A percentile compares a stretch with the other conserved stretches of the same genome.
These are phyloP conservation scores for Asbolus verrucosus DNA, from an alignment of 1,140 invertebrate species.

Conservation along the genomic window DNA sequence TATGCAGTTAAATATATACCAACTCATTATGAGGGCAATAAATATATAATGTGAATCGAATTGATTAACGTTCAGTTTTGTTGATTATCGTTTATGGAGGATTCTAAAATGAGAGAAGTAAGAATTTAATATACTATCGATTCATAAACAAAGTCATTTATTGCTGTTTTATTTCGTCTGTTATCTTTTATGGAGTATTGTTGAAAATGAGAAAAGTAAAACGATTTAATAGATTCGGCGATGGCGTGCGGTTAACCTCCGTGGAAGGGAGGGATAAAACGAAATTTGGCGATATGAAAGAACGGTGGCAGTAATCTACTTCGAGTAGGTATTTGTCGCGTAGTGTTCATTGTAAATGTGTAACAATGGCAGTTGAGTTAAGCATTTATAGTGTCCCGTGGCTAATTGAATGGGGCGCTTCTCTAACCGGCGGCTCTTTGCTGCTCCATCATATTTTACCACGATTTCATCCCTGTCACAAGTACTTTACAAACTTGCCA, in stretches of 20 bases:
- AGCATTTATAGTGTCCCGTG: slow-evolving; percentile 38
- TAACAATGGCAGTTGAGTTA: slow-evolving; percentile 27
- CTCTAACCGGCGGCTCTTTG: slow-evolving; percentile 31
- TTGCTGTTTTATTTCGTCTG: too few species aligned
- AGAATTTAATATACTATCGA: too few species aligned
- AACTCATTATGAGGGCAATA: too few species aligned
- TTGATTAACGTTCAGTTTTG: too few species aligned
- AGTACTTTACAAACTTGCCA: slow-evolving; percentile 43
- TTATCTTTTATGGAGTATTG: too few species aligned
- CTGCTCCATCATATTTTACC: slow-evolving; percentile 31
- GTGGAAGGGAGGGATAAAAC: neutral
- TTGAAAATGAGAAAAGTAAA: too few species aligned
- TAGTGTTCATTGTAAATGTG: slow-evolving; percentile 30
- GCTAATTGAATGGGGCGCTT: slow-evolving; percentile 40
- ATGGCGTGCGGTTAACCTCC: neutral
- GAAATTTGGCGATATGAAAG: neutral
- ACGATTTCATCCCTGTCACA: slow-evolving; percentile 44
- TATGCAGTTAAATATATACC: too few species aligned
- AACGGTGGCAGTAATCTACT: slow-evolving; percentile 20
- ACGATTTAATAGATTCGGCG: neutral
- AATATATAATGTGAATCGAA: too few species aligned
- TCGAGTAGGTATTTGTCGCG: slow-evolving; percentile 16
- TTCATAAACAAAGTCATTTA: too few species aligned
- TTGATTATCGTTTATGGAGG: too few species aligned
- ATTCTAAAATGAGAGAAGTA: too few species aligned